A percentile compares a stretch with the other conserved stretches of the same genome.
Evolutionary conservation across 2,113 vertebrate species (phyloP).

Genomic region (Vulpes lagopus): DNA sequence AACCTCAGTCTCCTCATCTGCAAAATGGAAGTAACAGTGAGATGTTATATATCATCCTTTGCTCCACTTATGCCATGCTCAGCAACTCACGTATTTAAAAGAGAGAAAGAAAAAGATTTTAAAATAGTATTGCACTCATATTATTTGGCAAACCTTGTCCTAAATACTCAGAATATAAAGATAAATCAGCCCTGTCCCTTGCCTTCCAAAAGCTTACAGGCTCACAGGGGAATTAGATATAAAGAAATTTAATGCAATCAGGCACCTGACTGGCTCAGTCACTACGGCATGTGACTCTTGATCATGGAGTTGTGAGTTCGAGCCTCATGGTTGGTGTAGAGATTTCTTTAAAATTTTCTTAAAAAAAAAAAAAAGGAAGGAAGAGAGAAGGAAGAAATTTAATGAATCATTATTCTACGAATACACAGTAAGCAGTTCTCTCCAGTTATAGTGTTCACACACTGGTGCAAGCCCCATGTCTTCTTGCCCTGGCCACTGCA

Average conservation of each 20-base stretch:
- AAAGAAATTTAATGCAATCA: neutral
- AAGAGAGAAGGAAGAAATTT: neutral
- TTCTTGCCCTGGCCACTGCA: neutral
- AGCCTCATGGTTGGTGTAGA: neutral
- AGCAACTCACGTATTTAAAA: neutral
- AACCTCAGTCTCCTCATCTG: slow-evolving; percentile 30
- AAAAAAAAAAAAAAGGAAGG: too few species aligned
- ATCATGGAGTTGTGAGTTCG: neutral
- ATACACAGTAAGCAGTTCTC: neutral
- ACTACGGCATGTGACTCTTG: neutral
- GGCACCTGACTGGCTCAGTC: neutral
- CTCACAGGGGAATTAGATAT: neutral
- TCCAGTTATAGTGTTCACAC: neutral
- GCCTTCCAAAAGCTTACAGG: slow-evolving; percentile 1
- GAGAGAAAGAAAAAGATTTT: neutral
- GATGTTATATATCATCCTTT: neutral
- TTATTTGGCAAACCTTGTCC: neutral
- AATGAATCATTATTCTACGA: neutral
- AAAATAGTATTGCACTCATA: neutral
- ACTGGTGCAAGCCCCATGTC: neutral
- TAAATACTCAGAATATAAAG: neutral
- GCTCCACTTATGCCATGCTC: neutral
- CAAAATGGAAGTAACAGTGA: neutral
- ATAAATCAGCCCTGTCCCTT: neutral
- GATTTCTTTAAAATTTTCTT: too few species aligned